Evolutionary conservation across 1,140 invertebrate genomes (phyloP), one percentile per base, ranked within the genome.

Genomic region (Eulimnadia texana): DNA sequence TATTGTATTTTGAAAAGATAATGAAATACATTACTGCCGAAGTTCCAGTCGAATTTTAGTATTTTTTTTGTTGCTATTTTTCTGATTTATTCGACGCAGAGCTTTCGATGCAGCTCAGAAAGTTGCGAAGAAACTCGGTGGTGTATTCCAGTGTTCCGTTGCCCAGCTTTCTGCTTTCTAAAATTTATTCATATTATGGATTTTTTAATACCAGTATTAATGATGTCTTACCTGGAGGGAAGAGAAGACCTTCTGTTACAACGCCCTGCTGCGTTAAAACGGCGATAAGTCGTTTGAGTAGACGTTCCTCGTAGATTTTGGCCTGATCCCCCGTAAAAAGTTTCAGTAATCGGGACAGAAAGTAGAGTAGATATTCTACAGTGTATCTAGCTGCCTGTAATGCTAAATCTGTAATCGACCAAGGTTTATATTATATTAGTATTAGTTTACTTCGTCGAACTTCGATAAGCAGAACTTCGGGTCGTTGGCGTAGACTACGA

Each of bases 291-390:
- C 84, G 74, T 67, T 79, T 79, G 28, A 85, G 70, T 1, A 85
- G 71, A 54, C 77, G 76, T 42, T 77, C 76, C 64, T 77, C 79
- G 54, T 67, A 60, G n/a, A 54, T 50, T 3, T 42, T 57, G 33
- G 25, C 67, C 27, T 9, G 62, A 60, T n/a, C 64, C 56, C 3
- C 61, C 54, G 25, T 67, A 42, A 75, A 59, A 83, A 72, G 0
- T 82, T 82, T 49, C 81, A 76, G 11, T 16, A 88, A 71, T 62
- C 84, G 79, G 13, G 76, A 79, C 11, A 87, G 67, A 68, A 88
- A 85, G 49, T 81, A 76, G 3, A 86, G 71, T n/a, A 88, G 68
- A 70, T 88, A 88, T 69, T 88, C 85, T 16, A 86, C 64, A 2
- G 85, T 76, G 64, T 81, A 83, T 50, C 79, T 77, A 49, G 78